A percentile compares a stretch with the other conserved stretches of the same genome.
These are phyloP conservation scores for Antidorcas marsupialis DNA, from an alignment of 2,113 vertebrate genomes.

Conservation along the genomic window DNA sequence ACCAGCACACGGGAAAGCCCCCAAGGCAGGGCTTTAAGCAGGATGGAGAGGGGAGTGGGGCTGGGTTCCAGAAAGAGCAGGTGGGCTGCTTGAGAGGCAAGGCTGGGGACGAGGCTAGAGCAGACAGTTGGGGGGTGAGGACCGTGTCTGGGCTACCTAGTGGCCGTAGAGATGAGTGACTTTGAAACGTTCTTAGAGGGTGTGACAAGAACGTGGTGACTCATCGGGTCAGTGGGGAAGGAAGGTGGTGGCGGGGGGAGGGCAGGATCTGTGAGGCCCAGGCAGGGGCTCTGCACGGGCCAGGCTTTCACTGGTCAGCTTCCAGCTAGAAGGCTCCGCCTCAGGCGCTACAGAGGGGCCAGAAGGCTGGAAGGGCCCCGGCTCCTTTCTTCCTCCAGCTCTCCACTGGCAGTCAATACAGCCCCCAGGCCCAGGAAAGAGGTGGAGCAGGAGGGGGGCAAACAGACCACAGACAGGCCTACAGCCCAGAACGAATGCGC, in stretches of 20 bases:
- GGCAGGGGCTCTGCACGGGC: background rate
- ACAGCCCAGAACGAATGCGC: background rate
- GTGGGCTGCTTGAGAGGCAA: rapidly evolving
- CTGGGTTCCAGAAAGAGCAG: background rate
- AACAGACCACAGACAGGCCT: background rate
- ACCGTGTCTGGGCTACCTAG: background rate
- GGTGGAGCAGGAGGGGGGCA: background rate
- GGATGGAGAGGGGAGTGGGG: background rate
- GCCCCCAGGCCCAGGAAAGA: background rate
- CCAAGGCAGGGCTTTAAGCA: background rate
- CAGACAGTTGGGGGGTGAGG: background rate
- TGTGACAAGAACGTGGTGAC: background rate
- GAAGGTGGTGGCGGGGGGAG: background rate
- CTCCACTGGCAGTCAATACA: too few species aligned
- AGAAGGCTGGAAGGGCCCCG: background rate
- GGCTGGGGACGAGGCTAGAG: background rate
- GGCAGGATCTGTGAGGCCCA: background rate
- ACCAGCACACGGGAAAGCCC: background rate
- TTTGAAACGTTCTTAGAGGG: background rate
- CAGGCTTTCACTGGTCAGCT: background rate
- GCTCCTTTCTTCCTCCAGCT: background rate
- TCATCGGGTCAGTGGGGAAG: conserved; percentile 47
- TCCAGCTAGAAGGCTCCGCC: background rate
- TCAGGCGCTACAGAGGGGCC: background rate
- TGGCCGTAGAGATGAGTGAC: background rate